Conservation (phyloP, 2,797 vertebrate genomes). For the Cyprinodon diabolis region DNA sequence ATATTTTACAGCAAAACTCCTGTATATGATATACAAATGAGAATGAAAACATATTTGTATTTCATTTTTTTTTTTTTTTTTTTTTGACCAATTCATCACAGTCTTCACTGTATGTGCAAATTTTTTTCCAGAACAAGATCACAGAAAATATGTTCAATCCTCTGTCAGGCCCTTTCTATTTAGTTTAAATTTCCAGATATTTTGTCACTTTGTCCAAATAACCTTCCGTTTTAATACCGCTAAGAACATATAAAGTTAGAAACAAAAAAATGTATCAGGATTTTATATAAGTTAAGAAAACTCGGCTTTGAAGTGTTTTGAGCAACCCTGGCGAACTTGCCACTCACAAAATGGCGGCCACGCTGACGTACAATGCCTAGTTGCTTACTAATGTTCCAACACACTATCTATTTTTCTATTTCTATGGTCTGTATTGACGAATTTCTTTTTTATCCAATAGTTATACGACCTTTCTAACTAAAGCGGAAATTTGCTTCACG, state of each 20-base stretch:
- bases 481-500: constrained; percentile 16
- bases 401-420: neutral
- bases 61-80: neutral
- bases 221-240: neutral
- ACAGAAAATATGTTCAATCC: neutral
- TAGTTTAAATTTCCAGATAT: neutral
- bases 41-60: neutral
- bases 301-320: neutral
- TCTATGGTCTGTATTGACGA: neutral
- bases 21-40: too few relatives aligned
- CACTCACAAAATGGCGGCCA: neutral
- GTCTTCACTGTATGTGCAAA: neutral
- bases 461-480: neutral
- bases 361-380: neutral
- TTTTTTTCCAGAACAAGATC: neutral
- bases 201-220: neutral
- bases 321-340: neutral
- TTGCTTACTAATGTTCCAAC: neutral
- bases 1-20: too few relatives aligned
- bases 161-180: neutral
- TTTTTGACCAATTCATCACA: too few relatives aligned
- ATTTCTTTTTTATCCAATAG: constrained; percentile 43
- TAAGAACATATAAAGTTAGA: neutral
- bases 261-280: neutral
- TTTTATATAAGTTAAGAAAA: neutral